Evolutionary conservation across 35 echinoderm and acorn worm species (phyloP).

Genomic region (Eucidaris tribuloides): DNA sequence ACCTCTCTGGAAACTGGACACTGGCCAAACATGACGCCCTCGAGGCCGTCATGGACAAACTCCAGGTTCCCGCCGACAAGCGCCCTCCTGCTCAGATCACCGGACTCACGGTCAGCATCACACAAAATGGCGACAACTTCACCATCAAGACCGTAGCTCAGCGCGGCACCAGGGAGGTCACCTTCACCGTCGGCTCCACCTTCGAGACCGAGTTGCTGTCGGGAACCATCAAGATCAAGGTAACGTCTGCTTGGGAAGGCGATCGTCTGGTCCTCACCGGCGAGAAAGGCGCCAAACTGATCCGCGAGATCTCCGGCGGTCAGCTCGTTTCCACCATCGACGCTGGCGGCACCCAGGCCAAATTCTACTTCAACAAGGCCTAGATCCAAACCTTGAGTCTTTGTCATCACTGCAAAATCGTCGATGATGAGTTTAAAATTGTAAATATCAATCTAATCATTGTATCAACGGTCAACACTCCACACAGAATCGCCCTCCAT

Average conservation of each 20-base stretch:
- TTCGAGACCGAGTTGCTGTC: slow-evolving; percentile 22
- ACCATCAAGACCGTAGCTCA: slow-evolving; percentile 42
- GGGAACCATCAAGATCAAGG: slow-evolving; percentile 18
- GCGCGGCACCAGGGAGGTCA: slow-evolving; percentile 26
- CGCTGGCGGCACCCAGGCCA: not conserved
- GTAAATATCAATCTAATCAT: no score
- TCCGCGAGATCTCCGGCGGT: slow-evolving; percentile 22
- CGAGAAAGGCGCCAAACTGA: slow-evolving; percentile 31
- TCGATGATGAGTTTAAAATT: no score
- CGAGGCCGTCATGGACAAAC: slow-evolving; percentile 38
- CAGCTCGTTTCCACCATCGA: slow-evolving; percentile 48
- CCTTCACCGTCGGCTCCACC: slow-evolving; percentile 48
- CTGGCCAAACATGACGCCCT: slow-evolving; percentile 46
- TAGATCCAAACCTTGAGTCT: no score
- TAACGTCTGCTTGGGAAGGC: slow-evolving; percentile 44
- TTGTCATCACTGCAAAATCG: no score
- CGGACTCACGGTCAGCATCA: slow-evolving; percentile 30
- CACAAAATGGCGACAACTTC: slow-evolving; percentile 70
- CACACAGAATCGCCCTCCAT: no score
- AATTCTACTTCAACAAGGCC: slow-evolving; percentile 27
- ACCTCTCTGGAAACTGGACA: slow-evolving; percentile 41
- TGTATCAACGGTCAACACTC: no score
- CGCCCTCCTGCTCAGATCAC: slow-evolving; percentile 5
- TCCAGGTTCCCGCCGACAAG: slow-evolving; percentile 24
- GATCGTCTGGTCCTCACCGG: slow-evolving; percentile 28